Conservation (phyloP, 1,140 invertebrate species). For the Diachasmimorpha longicaudata region DNA sequence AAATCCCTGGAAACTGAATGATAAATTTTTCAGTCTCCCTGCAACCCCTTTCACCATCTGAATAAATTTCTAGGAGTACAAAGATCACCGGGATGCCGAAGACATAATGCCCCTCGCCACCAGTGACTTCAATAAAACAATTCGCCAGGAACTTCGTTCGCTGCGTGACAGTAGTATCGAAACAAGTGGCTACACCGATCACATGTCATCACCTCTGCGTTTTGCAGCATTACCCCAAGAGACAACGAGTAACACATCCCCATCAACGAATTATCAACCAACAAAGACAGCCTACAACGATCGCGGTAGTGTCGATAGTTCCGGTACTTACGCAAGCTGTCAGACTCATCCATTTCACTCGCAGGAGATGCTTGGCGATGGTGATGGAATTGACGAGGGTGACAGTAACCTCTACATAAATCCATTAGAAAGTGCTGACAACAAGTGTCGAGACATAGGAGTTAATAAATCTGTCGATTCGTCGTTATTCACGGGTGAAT, state of each 20-base stretch:
- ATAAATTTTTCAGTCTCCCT: neutral
- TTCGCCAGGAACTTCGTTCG: conserved; percentile 80
- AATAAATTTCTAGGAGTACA: conserved; percentile 74
- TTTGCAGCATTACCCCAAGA: conserved; percentile 19
- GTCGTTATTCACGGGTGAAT: conserved; percentile 51
- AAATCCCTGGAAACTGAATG: neutral
- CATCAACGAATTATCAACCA: neutral
- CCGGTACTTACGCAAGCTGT: conserved; percentile 94
- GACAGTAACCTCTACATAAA: conserved; percentile 92
- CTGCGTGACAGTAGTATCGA: conserved; percentile 63
- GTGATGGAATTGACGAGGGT: conserved; percentile 75
- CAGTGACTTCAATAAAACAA: conserved; percentile 77
- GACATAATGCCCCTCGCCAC: conserved; percentile 83
- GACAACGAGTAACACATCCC: conserved; percentile 16
- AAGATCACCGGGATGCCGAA: conserved; percentile 86
- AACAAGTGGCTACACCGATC: conserved; percentile 59
- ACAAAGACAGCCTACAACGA: conserved; percentile 66
- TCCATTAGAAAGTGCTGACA: conserved; percentile 74
- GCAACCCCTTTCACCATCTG: neutral
- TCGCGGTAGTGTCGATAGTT: conserved; percentile 79
- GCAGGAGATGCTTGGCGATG: conserved; percentile 58
- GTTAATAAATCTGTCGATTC: conserved; percentile 66
- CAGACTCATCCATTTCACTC: conserved; percentile 93
- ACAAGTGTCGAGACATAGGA: conserved; percentile 75
- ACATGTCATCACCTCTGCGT: conserved; percentile 17